Conservation (phyloP, 2,888 invertebrate species). For the Thysanoteuthis rhombus region DNA sequence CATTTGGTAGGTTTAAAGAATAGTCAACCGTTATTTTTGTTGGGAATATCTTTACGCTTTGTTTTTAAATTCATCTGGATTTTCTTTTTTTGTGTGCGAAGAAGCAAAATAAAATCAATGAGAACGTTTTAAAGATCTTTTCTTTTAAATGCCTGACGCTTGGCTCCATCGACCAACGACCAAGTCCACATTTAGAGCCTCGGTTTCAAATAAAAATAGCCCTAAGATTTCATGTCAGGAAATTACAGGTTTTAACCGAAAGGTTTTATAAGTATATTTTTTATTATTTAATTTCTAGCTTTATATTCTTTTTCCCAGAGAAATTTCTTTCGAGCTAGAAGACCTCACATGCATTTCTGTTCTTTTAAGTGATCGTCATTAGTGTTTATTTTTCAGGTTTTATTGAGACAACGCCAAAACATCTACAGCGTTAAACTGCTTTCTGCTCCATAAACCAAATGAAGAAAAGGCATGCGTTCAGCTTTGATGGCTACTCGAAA, state of each 20-base stretch:
- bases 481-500: not conserved
- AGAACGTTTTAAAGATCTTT: no score
- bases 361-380: not conserved
- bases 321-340: not conserved
- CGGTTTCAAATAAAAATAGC: not conserved
- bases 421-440: not conserved
- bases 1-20: no score
- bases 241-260: not conserved
- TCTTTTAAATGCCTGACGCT: no score
- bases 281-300: not conserved
- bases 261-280: not conserved
- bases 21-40: no score
- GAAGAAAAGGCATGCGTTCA: not conserved
- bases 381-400: not conserved
- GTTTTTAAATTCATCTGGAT: no score
- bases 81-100: no score
- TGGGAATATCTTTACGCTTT: no score
- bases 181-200: not conserved
- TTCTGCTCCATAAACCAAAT: not conserved
- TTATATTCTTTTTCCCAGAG: not conserved
- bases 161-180: not conserved
- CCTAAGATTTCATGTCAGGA: not conserved
- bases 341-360: not conserved
- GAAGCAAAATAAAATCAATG: no score
- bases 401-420: not conserved